Evolutionary conservation across 2,113 vertebrate species (phyloP), one percentile per base, ranked within the genome.

Genomic region (Dolichotis patagonum): DNA sequence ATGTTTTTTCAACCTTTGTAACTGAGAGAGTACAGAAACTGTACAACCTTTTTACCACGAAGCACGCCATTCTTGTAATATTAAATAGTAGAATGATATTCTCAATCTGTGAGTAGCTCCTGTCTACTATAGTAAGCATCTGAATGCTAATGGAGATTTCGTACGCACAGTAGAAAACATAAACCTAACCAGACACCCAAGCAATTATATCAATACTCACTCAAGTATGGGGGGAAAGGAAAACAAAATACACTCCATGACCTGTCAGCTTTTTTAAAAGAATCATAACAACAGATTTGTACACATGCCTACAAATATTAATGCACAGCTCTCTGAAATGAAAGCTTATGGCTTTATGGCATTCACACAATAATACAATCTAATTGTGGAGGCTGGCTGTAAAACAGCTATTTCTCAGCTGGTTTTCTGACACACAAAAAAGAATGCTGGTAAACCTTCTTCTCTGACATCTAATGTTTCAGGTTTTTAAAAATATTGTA

Each of bases 401-500:
- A 98, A 98, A 98, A 96, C 60, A 82, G 97, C 98, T 96, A 24
- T 96, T 96, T 98, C 98, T 98, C 98, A 95, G 97, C 96, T 90
- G 92, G 96, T 98, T 98, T 98, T 96, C 97, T 95, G 93, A 94
- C 93, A 91, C 41, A 77, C 73, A 96, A 98, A 97, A 98, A 97
- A 91, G 96, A 98, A 97, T 80, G 95, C 94, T 94, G 97, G 97
- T 98, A 98, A 98, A 98, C 98, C 98, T 98, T 98, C 98, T 98
- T 98, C 96, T 93, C 98, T 98, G 98, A 99, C 98, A 98, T 99
- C 98, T 98, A 98, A 99, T 98, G 99, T 98, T 99, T 99, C 99
- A 98, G 98, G 98, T 98, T 99, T 99, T 98, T 96, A 80, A 98
- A 99, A 99, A 99, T 99, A 99, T 98, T 98, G 98, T 99, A 98